Conservation (phyloP, 2,113 vertebrate genomes). For the Vidua macroura region DNA sequence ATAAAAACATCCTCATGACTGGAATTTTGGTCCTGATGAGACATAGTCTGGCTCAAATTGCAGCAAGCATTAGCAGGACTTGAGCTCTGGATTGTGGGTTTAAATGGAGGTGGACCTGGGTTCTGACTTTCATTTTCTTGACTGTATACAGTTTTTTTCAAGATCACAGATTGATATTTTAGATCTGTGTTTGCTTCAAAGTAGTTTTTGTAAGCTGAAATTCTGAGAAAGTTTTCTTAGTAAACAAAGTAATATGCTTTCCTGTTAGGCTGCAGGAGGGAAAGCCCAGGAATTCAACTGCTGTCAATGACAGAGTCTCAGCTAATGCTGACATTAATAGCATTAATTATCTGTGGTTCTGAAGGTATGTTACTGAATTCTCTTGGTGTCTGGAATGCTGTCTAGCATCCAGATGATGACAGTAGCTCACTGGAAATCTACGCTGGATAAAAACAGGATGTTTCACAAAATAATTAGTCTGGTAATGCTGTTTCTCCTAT, state of each 20-base stretch:
- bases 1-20: background rate
- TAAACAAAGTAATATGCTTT: background rate
- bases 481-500: background rate
- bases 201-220: background rate
- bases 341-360: background rate
- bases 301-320: background rate
- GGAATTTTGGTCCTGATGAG: background rate
- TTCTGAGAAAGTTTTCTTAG: background rate
- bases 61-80: background rate
- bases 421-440: background rate
- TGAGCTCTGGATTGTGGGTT: background rate
- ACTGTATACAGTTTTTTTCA: background rate
- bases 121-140: background rate
- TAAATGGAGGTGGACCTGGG: background rate
- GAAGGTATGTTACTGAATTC: background rate
- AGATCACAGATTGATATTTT: background rate
- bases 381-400: background rate
- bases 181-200: background rate
- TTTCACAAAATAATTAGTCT: background rate
- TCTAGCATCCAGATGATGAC: conserved; percentile 4
- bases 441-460: background rate
- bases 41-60: background rate
- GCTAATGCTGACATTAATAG: background rate
- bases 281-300: background rate
- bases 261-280: background rate